Conservation (phyloP, 1,140 invertebrate genomes). For the Anastrepha ludens region DNA sequence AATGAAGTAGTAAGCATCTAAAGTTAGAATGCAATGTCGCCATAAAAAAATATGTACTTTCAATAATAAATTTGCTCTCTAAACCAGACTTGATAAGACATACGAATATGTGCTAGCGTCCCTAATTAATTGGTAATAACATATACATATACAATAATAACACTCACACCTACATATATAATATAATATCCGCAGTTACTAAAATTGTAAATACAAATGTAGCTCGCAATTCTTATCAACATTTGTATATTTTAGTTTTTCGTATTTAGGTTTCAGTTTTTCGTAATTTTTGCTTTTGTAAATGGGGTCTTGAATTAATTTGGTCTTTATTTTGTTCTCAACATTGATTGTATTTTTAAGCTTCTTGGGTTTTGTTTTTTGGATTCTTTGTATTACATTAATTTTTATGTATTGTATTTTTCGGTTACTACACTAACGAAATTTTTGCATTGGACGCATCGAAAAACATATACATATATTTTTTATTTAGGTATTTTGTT, state of each 20-base stretch:
- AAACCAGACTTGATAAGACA: no score
- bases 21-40: no score
- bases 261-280: background rate
- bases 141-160: no score
- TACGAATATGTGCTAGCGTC: no score
- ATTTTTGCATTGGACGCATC: background rate
- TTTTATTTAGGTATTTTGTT: background rate
- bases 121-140: no score
- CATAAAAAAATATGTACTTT: no score
- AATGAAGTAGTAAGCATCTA: no score
- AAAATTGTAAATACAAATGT: background rate
- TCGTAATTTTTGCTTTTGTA: background rate
- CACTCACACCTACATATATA: no score
- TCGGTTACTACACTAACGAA: slow-evolving; percentile 50
- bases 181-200: no score
- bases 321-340: slow-evolving; percentile 68
- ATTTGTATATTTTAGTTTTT: background rate
- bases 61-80: no score
- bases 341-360: slow-evolving; percentile 74
- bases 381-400: slow-evolving; percentile 60
- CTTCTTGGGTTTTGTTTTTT: slow-evolving; percentile 70
- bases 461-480: background rate
- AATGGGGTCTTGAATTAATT: slow-evolving; percentile 20
- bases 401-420: slow-evolving; percentile 57
- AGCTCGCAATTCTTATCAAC: background rate